These are phyloP conservation scores for Spialia ferax DNA, from an alignment of 2,888 invertebrate species.

Conservation along the genomic window DNA sequence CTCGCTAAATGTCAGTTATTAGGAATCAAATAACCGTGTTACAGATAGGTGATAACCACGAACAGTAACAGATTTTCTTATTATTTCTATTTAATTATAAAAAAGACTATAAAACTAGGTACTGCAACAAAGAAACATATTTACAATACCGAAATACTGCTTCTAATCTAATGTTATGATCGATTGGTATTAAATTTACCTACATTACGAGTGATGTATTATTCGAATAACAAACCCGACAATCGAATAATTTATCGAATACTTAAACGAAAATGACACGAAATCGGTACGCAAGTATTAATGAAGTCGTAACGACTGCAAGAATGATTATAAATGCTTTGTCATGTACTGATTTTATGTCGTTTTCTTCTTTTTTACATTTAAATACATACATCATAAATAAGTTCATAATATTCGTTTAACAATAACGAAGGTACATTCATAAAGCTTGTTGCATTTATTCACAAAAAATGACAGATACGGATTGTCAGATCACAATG, in stretches of 20 bases:
- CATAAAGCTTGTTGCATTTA: constrained; percentile 70
- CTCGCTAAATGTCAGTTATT: constrained; percentile 41
- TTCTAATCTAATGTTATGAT: constrained; percentile 73
- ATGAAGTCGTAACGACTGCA: constrained; percentile 43
- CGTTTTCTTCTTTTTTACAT: constrained; percentile 64
- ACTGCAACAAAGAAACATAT: constrained; percentile 70
- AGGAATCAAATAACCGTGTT: constrained; percentile 49
- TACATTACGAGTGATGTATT: constrained; percentile 68
- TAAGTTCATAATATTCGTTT: constrained; percentile 68
- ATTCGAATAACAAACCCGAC: constrained; percentile 56
- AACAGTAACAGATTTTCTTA: constrained; percentile 56
- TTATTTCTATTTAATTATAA: constrained; percentile 71
- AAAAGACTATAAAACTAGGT: constrained; percentile 74
- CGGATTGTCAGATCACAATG: no score
- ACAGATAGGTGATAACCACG: constrained; percentile 48
- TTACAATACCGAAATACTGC: constrained; percentile 80
- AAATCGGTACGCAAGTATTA: constrained; percentile 54
- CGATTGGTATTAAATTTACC: constrained; percentile 66
- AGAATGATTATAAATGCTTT: constrained; percentile 65
- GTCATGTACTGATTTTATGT: constrained; percentile 60
- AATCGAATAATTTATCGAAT: constrained; percentile 64
- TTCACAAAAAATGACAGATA: constrained; percentile 35
- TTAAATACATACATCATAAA: constrained; percentile 70
- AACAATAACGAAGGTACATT: constrained; percentile 70
- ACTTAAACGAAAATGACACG: constrained; percentile 63